phyloP scores from a whole-genome alignment of 2,113 vertebrate genomes.

The Falco punctatus region DNA sequence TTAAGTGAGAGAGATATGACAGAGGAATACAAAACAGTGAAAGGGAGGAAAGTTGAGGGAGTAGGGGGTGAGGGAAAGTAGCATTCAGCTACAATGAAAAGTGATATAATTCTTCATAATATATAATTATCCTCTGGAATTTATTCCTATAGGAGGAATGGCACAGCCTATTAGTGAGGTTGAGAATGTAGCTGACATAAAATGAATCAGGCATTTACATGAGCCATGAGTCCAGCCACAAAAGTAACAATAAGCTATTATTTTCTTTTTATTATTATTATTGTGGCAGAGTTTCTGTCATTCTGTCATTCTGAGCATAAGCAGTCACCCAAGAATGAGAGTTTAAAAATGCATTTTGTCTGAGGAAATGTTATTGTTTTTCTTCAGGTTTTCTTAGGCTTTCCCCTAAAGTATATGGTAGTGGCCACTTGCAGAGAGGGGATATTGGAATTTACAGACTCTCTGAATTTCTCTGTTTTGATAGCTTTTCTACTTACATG shows the following conservation, averaged over 20 bases:
- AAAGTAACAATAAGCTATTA: background rate
- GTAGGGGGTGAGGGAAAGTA: background rate
- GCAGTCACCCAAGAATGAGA: background rate
- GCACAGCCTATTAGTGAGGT: background rate
- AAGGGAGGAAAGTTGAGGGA: background rate
- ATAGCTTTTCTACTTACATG: background rate
- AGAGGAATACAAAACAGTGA: background rate
- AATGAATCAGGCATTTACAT: background rate
- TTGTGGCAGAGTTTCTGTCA: background rate
- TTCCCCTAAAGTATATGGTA: background rate
- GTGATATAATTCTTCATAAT: background rate
- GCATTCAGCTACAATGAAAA: background rate
- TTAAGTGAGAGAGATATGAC: background rate
- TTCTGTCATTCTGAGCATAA: background rate
- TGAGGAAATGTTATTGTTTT: background rate
- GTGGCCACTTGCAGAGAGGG: background rate
- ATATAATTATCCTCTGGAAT: slow-evolving; percentile 12
- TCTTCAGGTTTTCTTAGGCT: background rate
- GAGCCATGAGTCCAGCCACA: background rate
- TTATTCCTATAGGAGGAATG: background rate
- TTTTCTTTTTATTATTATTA: background rate
- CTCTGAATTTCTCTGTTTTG: background rate
- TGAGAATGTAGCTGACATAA: background rate
- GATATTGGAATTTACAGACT: background rate
- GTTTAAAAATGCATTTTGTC: background rate